phyloP scores from a whole-genome alignment of 2,797 vertebrate species.

The Coccyzus lansbergi region DNA sequence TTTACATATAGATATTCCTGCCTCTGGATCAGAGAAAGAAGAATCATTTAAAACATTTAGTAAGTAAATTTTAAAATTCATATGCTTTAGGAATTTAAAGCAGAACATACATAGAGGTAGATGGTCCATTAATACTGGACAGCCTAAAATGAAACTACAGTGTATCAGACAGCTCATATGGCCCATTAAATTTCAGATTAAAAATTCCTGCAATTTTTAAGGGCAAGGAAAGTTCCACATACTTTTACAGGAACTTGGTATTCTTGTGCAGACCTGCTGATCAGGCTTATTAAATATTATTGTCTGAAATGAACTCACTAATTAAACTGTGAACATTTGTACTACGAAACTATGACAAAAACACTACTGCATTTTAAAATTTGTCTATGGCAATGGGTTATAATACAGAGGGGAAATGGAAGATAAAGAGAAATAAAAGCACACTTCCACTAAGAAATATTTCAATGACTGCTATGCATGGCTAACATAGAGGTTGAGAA shows the following conservation, averaged over 20 bases:
- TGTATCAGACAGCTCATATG: conserved; percentile 28
- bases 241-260: conserved; percentile 50
- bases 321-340: conserved; percentile 33
- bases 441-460: background rate
- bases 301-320: conserved; percentile 44
- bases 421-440: conserved; percentile 8
- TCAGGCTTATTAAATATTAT: conserved; percentile 59
- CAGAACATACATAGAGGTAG: conserved; percentile 3
- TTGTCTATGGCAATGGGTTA: background rate
- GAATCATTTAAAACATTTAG: conserved; percentile 27
- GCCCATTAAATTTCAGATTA: conserved; percentile 35
- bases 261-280: conserved; percentile 35
- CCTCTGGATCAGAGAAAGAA: conserved; percentile 20
- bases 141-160: conserved; percentile 66
- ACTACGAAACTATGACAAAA: conserved; percentile 37
- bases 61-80: conserved; percentile 55
- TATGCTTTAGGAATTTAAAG: conserved; percentile 27
- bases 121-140: conserved; percentile 42
- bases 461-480: background rate
- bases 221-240: conserved; percentile 38
- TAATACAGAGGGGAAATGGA: background rate
- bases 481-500: conserved; percentile 10
- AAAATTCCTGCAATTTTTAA: conserved; percentile 51
- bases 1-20: conserved; percentile 10
- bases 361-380: conserved; percentile 19